These are phyloP conservation scores for Bucco capensis DNA, from an alignment of 2,113 vertebrate species.

Conservation along the genomic window DNA sequence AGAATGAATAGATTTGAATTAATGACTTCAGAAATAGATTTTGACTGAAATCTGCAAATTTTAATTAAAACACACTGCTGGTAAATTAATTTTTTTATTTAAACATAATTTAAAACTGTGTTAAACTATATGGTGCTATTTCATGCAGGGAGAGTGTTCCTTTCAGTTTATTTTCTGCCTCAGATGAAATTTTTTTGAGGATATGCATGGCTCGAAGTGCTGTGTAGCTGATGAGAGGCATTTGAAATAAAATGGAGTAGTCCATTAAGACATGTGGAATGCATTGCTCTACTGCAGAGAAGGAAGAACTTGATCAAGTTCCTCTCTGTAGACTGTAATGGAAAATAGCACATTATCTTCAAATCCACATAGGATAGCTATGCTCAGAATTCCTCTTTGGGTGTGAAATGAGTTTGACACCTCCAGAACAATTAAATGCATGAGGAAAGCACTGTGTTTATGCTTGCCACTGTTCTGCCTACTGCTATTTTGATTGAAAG, in stretches of 20 bases:
- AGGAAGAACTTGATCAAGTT: not conserved
- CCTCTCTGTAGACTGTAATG: not conserved
- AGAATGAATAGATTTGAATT: not conserved
- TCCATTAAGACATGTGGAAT: not conserved
- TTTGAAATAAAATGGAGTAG: not conserved
- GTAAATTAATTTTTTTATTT: slow-evolving; percentile 1
- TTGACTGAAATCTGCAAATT: not conserved
- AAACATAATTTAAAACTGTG: not conserved
- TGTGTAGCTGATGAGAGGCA: not conserved
- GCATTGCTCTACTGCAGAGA: not conserved
- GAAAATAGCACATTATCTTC: not conserved
- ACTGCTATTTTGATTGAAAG: not conserved
- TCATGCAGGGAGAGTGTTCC: not conserved
- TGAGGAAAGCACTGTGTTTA: not conserved
- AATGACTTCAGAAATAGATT: not conserved
- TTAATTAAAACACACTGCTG: not conserved
- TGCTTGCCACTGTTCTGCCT: not conserved
- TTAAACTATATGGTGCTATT: not conserved
- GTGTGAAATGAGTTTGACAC: not conserved
- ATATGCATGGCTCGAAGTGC: not conserved
- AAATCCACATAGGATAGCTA: not conserved
- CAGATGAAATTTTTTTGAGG: not conserved
- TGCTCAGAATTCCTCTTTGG: not conserved
- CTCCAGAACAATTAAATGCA: not conserved
- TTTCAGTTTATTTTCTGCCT: slow-evolving; percentile 8